Percentiles rank a stretch among this genome's conserved stretches.
Evolutionary conservation across 2,888 invertebrate genomes (phyloP).

Genomic region (Caradrina clavipalpis): DNA sequence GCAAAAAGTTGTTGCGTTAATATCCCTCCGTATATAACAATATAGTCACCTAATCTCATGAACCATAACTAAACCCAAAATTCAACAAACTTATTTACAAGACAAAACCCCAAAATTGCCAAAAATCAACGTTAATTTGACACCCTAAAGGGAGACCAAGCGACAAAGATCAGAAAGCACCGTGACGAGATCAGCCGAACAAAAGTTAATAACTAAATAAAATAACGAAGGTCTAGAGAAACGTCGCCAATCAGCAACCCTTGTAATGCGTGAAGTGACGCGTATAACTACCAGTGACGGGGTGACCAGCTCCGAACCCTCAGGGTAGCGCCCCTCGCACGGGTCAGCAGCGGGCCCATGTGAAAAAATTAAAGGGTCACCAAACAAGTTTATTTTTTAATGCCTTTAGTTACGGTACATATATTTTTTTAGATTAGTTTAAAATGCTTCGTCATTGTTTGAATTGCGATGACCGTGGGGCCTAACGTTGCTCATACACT

Average conservation of each 20-base stretch:
- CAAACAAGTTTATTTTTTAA: conserved; percentile 51
- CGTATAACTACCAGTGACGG: conserved; percentile 66
- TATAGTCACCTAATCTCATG: background rate
- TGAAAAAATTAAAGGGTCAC: conserved; percentile 60
- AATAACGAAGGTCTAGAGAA: conserved; percentile 59
- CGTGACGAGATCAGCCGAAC: conserved; percentile 44
- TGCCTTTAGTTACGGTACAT: conserved; percentile 45
- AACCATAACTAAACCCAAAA: background rate
- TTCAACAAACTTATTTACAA: background rate
- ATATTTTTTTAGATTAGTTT: conserved; percentile 24
- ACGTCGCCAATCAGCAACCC: conserved; percentile 67
- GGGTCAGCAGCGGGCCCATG: conserved; percentile 57
- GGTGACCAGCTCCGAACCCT: conserved; percentile 57
- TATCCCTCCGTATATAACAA: background rate
- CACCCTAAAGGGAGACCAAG: conserved; percentile 32
- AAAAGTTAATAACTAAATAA: conserved; percentile 64
- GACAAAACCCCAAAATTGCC: conserved; percentile 28
- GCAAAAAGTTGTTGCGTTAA: background rate
- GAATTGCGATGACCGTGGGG: conserved; percentile 16
- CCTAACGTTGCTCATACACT: too few species aligned
- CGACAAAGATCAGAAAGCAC: conserved; percentile 48
- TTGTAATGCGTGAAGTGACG: conserved; percentile 71
- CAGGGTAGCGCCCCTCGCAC: conserved; percentile 59
- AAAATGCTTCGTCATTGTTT: conserved; percentile 39
- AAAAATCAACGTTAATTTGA: conserved; percentile 29